phyloP scores from a whole-genome alignment of 1,140 invertebrate species.

The Sesamia nonagrioides region DNA sequence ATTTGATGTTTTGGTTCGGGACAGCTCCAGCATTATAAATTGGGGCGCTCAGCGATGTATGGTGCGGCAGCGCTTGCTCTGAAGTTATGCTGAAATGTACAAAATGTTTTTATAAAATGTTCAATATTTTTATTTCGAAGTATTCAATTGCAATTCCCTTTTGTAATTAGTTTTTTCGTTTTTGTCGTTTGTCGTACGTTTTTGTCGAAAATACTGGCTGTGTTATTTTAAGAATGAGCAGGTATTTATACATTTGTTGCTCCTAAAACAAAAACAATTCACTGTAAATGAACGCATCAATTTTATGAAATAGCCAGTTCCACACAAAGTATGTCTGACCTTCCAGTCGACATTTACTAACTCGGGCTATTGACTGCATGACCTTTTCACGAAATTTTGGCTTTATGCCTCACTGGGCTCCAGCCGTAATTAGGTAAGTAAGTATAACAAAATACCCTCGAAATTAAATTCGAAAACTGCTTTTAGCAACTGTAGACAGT shows the following conservation, averaged over 20 bases:
- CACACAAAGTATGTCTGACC: neutral
- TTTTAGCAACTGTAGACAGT: conserved; percentile 8
- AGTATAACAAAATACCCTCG: conserved; percentile 29
- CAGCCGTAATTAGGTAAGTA: conserved; percentile 9
- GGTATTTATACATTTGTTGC: neutral
- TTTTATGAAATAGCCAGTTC: neutral
- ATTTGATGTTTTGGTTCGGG: conserved; percentile 33
- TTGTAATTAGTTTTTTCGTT: neutral
- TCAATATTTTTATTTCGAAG: neutral
- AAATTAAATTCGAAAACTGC: conserved; percentile 39
- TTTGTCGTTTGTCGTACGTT: too few species aligned
- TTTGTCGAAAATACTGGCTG: neutral
- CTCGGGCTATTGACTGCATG: conserved; percentile 16
- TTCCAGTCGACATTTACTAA: conserved; percentile 15
- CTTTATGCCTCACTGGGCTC: conserved; percentile 14
- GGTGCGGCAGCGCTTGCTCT: neutral
- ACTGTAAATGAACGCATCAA: too few species aligned
- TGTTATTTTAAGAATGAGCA: neutral
- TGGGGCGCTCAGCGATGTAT: conserved; percentile 8
- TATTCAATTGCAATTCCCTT: neutral
- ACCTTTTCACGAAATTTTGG: conserved; percentile 31
- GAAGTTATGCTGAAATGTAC: neutral
- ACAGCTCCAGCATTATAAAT: conserved; percentile 14
- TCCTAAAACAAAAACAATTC: too few species aligned
- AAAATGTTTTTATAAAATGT: neutral